These are phyloP conservation scores for Mionectes olivaceus DNA, from an alignment of 2,797 vertebrate genomes.

Conservation along the genomic window DNA sequence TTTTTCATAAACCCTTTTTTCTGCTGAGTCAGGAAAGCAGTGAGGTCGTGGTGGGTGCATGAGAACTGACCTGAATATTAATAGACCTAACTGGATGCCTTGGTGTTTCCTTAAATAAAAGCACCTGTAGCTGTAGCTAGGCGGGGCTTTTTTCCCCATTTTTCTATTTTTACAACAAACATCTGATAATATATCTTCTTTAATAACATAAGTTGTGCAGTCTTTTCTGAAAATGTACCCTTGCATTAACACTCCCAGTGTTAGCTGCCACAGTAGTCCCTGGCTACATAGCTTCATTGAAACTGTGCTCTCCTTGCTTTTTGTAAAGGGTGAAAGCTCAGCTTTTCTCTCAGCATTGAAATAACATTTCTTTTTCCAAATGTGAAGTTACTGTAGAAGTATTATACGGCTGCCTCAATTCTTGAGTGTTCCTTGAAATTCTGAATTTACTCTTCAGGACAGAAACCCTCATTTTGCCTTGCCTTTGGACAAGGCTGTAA, in stretches of 20 bases:
- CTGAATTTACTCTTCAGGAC: neutral
- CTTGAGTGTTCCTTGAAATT: neutral
- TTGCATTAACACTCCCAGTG: neutral
- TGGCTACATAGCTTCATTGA: neutral
- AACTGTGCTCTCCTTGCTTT: neutral
- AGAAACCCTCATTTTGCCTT: neutral
- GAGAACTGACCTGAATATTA: conserved; percentile 54
- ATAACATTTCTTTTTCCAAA: neutral
- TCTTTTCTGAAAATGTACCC: neutral
- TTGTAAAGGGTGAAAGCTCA: neutral
- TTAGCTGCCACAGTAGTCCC: neutral
- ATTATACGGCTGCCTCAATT: neutral
- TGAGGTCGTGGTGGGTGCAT: conserved; percentile 21
- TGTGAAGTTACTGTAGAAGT: neutral
- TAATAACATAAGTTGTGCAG: neutral
- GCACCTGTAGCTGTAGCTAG: neutral
- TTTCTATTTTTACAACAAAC: neutral
- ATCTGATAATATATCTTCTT: neutral
- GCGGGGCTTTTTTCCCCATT: neutral
- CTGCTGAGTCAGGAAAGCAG: conserved; percentile 54
- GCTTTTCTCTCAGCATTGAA: neutral
- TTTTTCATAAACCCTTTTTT: conserved; percentile 2
- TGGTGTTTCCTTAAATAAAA: neutral
- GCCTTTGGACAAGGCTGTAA: neutral
- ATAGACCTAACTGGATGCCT: neutral